Percentiles rank a stretch among this genome's conserved stretches.
These are phyloP conservation scores for Sepioteuthis lessoniana DNA, from an alignment of 2,888 invertebrate genomes.

Conservation along the genomic window DNA sequence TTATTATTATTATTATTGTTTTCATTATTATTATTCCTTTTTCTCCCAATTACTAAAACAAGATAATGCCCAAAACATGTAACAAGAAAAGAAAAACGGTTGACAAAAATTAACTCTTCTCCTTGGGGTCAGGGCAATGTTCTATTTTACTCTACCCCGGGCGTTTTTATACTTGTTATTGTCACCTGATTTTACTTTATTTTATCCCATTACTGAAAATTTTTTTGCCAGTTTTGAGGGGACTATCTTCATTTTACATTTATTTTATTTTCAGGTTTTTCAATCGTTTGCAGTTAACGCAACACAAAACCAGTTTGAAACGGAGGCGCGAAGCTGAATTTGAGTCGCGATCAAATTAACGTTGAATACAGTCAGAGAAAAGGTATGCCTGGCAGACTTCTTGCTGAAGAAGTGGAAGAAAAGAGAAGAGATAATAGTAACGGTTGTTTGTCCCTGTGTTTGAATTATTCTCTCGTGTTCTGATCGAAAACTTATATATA, in stretches of 20 bases:
- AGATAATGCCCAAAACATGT: neutral
- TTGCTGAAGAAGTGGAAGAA: neutral
- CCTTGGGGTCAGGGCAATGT: neutral
- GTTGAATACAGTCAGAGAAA: slow-evolving; percentile 2
- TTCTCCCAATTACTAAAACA: neutral
- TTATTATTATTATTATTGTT: too few relatives aligned
- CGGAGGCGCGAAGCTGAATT: slow-evolving; percentile 13
- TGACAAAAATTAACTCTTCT: neutral
- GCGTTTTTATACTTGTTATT: neutral
- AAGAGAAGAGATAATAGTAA: neutral
- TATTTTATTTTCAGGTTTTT: neutral
- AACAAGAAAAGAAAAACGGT: neutral
- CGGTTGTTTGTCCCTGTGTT: neutral
- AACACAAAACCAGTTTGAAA: slow-evolving; percentile 33
- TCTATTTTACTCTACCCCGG: neutral
- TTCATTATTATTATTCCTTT: too few relatives aligned
- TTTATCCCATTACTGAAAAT: neutral
- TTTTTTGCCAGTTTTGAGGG: neutral
- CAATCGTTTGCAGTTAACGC: slow-evolving; percentile 23
- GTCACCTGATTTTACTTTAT: slow-evolving; percentile 33
- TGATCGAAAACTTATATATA: neutral
- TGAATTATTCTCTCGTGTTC: neutral
- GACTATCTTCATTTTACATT: neutral
- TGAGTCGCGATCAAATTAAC: neutral
- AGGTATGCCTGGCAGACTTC: neutral